Conservation (phyloP, 92 coral and sea anemone species). For the Isaurus tuberculatus region DNA sequence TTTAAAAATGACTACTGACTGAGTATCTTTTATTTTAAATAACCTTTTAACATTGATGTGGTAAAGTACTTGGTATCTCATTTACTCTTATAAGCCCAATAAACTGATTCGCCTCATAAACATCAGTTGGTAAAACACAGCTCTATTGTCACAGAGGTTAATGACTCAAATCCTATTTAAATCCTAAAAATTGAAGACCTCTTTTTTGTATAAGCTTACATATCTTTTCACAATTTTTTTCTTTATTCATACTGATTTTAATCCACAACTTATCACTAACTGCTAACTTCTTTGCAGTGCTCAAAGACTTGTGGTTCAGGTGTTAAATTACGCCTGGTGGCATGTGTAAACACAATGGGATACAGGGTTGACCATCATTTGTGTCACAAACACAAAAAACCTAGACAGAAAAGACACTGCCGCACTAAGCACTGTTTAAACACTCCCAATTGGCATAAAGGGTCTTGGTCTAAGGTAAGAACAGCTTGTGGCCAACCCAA, state of each 20-base stretch:
- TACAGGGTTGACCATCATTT: slow-evolving; percentile 25
- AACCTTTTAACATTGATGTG: too few relatives aligned
- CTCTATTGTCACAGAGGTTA: neutral
- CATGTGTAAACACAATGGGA: slow-evolving; percentile 55
- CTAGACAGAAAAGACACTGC: slow-evolving; percentile 48
- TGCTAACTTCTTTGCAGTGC: slow-evolving; percentile 68
- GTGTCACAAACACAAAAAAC: slow-evolving; percentile 44
- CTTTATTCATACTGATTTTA: neutral
- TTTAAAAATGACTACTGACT: neutral
- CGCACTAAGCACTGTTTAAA: slow-evolving; percentile 36
- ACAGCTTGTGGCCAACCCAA: neutral
- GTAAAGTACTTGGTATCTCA: neutral
- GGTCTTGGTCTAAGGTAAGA: slow-evolving; percentile 86
- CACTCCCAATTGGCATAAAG: slow-evolving; percentile 73
- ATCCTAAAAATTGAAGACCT: neutral
- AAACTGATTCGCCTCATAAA: neutral
- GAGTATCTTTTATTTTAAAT: neutral
- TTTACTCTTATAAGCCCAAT: neutral
- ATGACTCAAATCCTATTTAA: neutral
- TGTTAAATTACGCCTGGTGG: slow-evolving; percentile 62
- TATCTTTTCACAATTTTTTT: neutral
- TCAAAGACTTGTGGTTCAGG: slow-evolving; percentile 91
- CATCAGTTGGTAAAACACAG: neutral
- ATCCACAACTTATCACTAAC: slow-evolving; percentile 5
- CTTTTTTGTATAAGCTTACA: neutral